Evolutionary conservation across 2,888 invertebrate genomes (phyloP).

Genomic region (Cheilosia variabilis): DNA sequence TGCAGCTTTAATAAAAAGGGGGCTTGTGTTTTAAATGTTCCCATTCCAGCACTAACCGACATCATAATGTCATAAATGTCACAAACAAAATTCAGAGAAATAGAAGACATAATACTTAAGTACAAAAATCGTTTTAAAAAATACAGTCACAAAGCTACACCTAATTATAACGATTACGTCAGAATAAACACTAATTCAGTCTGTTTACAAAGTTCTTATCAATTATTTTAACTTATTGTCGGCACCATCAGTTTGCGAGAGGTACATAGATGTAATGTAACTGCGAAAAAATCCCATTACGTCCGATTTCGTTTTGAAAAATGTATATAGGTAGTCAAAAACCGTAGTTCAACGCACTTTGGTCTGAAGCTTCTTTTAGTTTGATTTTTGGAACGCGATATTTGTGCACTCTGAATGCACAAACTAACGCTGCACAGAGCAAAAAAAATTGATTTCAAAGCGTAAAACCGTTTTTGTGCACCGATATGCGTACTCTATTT

Average conservation of each 20-base stretch:
- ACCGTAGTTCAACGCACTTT: constrained; percentile 28
- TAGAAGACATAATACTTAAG: not conserved
- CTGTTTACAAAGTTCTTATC: constrained; percentile 39
- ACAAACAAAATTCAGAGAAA: too few relatives aligned
- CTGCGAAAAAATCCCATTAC: constrained; percentile 17
- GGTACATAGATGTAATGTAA: constrained; percentile 2
- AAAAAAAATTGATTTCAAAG: not conserved
- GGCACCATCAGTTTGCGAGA: constrained; percentile 2
- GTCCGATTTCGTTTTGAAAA: not conserved
- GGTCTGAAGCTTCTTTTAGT: not conserved
- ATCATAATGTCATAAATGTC: too few relatives aligned
- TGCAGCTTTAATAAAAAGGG: too few relatives aligned
- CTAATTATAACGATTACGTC: constrained; percentile 34
- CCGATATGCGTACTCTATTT: constrained; percentile 4
- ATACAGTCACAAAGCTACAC: not conserved
- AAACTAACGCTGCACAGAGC: not conserved
- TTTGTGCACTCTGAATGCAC: not conserved
- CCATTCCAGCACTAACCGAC: too few relatives aligned
- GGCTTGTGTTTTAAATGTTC: too few relatives aligned
- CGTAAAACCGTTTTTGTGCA: not conserved
- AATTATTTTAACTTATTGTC: constrained; percentile 11
- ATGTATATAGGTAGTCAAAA: not conserved
- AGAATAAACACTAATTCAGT: constrained; percentile 9
- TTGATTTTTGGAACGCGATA: not conserved
- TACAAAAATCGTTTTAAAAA: not conserved